A percentile compares a stretch with the other conserved stretches of the same genome.
phyloP scores from a whole-genome alignment of 2,113 vertebrate genomes.

The Ameiurus melas region DNA sequence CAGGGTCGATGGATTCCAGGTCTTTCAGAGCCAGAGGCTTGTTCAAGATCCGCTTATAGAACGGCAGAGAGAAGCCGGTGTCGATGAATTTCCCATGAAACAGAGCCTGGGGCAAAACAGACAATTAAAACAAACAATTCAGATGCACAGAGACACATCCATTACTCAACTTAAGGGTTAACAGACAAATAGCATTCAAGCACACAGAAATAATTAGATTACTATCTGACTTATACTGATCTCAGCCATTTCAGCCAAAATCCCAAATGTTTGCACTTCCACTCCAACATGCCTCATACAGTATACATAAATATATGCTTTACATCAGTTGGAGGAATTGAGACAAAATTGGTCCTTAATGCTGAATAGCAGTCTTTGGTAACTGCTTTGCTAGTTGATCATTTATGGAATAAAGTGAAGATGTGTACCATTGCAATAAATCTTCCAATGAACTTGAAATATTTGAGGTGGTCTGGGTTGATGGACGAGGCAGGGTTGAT shows the following conservation, averaged over 20 bases:
- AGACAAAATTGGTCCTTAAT: background rate
- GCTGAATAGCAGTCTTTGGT: background rate
- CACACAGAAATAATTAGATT: background rate
- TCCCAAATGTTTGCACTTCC: background rate
- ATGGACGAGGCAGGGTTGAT: conserved; percentile 99
- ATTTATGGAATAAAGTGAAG: background rate
- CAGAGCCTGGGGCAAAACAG: conserved; percentile 77
- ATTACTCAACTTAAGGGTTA: background rate
- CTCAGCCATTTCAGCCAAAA: background rate
- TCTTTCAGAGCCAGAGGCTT: conserved; percentile 95
- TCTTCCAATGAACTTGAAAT: conserved; percentile 96
- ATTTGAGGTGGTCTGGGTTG: conserved; percentile 97
- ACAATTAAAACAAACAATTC: background rate
- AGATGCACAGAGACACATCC: background rate
- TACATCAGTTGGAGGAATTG: background rate
- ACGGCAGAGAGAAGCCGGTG: conserved; percentile 96
- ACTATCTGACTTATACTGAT: background rate
- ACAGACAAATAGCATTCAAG: background rate
- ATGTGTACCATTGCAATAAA: conserved; percentile 95
- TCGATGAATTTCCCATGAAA: conserved; percentile 99
- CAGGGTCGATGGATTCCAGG: conserved; percentile 97
- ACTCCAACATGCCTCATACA: background rate
- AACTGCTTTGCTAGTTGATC: background rate
- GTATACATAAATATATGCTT: background rate
- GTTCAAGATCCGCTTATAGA: conserved; percentile 97